Conservation (phyloP, 2,888 invertebrate species). For the Lepidocyrtoides sp. region DNA sequence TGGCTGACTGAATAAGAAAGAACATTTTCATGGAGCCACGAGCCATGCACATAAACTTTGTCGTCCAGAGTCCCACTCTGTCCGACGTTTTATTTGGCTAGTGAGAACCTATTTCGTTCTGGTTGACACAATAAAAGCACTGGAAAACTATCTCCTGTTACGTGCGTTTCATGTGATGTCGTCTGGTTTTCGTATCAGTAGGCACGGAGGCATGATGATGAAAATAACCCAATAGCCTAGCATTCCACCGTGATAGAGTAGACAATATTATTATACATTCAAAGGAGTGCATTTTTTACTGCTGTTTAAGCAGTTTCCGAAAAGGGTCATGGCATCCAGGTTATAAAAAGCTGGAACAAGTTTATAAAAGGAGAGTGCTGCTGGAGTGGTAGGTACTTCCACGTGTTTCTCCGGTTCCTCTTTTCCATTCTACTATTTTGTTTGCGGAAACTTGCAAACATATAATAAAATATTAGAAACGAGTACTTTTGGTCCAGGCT, state of each 20-base stretch:
- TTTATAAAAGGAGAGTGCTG: background rate
- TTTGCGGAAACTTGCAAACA: background rate
- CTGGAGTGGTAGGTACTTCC: background rate
- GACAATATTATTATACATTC: constrained; percentile 10
- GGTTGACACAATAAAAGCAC: constrained; percentile 15
- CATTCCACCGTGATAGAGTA: too few relatives aligned
- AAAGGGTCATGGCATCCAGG: constrained; percentile 29
- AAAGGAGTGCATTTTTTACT: constrained; percentile 60
- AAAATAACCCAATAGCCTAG: too few relatives aligned
- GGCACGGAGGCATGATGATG: too few relatives aligned
- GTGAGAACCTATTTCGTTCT: background rate
- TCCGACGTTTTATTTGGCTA: background rate
- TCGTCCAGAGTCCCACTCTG: background rate
- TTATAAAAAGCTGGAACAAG: constrained; percentile 6
- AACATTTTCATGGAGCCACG: constrained; percentile 45
- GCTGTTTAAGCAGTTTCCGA: constrained; percentile 46
- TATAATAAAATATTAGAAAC: background rate
- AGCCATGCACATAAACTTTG: constrained; percentile 12
- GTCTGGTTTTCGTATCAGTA: background rate
- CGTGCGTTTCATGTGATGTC: background rate
- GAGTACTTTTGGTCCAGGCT: background rate
- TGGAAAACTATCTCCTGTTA: constrained; percentile 19
- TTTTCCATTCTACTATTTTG: background rate
- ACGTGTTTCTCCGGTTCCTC: background rate
- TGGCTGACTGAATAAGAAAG: constrained; percentile 44